phyloP scores from a whole-genome alignment of 2,888 invertebrate genomes.

The Andrena trimmerana region DNA sequence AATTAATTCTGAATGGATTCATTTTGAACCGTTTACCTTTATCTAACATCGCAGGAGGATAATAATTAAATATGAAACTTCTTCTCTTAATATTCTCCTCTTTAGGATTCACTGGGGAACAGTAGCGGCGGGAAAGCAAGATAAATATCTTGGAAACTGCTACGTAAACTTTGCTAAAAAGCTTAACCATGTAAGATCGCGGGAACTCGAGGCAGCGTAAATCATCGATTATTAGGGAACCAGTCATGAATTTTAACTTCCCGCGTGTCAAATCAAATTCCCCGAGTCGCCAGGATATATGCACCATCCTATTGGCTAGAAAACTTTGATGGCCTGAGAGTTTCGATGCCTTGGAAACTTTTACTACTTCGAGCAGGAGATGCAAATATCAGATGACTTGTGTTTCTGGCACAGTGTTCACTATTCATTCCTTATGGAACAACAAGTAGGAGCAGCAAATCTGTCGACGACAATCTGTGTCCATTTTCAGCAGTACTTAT shows the following conservation, averaged over 20 bases:
- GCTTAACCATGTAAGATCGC: slow-evolving; percentile 4
- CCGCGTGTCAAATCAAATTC: neutral
- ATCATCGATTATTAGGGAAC: neutral
- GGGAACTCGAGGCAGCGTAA: neutral
- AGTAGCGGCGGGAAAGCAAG: neutral
- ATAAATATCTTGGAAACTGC: slow-evolving; percentile 8
- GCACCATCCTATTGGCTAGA: neutral
- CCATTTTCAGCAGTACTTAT: too few species aligned
- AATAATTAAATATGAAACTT: slow-evolving; percentile 1
- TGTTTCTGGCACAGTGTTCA: too few species aligned
- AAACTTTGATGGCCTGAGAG: too few species aligned
- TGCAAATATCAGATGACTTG: too few species aligned
- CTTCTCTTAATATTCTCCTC: neutral
- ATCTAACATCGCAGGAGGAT: neutral
- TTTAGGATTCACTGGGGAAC: slow-evolving; percentile 2
- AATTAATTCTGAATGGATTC: too few species aligned
- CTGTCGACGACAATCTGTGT: too few species aligned
- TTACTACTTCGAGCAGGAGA: too few species aligned
- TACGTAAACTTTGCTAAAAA: slow-evolving; percentile 1
- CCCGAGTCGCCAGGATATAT: neutral
- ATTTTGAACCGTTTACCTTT: neutral
- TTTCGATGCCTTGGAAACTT: too few species aligned
- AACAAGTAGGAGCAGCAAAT: too few species aligned
- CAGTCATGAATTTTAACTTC: slow-evolving; percentile 1
- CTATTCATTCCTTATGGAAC: too few species aligned